Conservation (phyloP, 2,797 vertebrate genomes). For the Toxotes lorentzi region DNA sequence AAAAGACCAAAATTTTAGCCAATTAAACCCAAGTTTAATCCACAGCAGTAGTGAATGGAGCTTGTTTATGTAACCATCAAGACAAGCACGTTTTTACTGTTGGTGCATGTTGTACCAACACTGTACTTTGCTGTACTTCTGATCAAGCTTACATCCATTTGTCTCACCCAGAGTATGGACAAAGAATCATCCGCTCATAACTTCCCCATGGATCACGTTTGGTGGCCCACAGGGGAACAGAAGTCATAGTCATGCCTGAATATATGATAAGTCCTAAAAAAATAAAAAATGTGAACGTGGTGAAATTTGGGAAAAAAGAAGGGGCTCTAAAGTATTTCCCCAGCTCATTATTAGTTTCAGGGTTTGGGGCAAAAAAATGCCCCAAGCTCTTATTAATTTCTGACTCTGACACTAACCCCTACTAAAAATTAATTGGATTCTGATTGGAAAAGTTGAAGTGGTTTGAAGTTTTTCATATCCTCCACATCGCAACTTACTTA, state of each 20-base stretch:
- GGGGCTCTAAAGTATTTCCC: background rate
- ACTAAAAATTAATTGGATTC: conserved; percentile 37
- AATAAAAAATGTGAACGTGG: background rate
- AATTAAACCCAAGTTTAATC: too few species aligned
- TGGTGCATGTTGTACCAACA: background rate
- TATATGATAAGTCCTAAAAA: conserved; percentile 7
- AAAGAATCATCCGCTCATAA: background rate
- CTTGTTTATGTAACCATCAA: too few species aligned
- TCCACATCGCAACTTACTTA: too few species aligned
- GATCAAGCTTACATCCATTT: background rate
- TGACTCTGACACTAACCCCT: conserved; percentile 29
- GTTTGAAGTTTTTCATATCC: background rate
- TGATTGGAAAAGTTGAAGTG: background rate
- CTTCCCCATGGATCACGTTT: background rate
- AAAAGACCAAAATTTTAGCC: too few species aligned
- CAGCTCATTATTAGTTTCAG: conserved; percentile 32
- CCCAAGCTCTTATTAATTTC: conserved; percentile 28
- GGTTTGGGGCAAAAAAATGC: conserved; percentile 3
- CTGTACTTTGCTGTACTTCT: background rate
- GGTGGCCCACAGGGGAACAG: background rate
- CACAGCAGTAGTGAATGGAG: too few species aligned
- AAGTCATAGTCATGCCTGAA: conserved; percentile 1
- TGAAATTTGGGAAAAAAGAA: background rate
- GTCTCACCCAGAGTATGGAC: fast-evolving
- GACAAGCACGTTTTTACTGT: too few species aligned